Percentiles rank a stretch among this genome's conserved stretches.
Conservation (phyloP, 2,797 vertebrate species). For the Smutsia gigantea region DNA sequence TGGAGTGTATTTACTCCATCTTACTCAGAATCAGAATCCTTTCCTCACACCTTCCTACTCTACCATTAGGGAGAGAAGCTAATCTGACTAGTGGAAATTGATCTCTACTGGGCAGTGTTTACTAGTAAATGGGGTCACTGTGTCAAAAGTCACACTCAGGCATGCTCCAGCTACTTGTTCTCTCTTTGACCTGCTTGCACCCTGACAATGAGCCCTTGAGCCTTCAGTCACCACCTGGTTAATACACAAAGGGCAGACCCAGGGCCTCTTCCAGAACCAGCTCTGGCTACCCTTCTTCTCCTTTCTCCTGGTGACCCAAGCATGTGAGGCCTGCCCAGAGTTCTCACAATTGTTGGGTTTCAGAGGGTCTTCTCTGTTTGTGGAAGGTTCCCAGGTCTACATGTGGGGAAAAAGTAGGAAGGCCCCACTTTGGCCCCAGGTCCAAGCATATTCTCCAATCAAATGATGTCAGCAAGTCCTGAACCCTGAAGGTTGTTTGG, state of each 20-base stretch:
- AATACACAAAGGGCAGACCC: not conserved
- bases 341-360: not conserved
- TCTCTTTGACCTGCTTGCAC: not conserved
- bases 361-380: not conserved
- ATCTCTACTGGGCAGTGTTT: not conserved
- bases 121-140: not conserved
- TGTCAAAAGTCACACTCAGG: not conserved
- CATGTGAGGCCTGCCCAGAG: not conserved
- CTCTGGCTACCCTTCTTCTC: not conserved
- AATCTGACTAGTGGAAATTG: not conserved
- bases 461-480: not conserved
- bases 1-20: no score
- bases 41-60: not conserved
- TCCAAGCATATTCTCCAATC: not conserved
- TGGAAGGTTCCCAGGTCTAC: not conserved
- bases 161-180: not conserved
- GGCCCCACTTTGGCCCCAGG: not conserved
- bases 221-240: not conserved
- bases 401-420: not conserved
- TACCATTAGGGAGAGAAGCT: not conserved
- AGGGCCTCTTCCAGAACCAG: not conserved
- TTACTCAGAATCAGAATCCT: not conserved
- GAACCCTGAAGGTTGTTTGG: not conserved
- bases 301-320: not conserved
- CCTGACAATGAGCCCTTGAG: not conserved